Conservation (phyloP, 2,113 vertebrate genomes). For the Chaetorhynchus papuensis region DNA sequence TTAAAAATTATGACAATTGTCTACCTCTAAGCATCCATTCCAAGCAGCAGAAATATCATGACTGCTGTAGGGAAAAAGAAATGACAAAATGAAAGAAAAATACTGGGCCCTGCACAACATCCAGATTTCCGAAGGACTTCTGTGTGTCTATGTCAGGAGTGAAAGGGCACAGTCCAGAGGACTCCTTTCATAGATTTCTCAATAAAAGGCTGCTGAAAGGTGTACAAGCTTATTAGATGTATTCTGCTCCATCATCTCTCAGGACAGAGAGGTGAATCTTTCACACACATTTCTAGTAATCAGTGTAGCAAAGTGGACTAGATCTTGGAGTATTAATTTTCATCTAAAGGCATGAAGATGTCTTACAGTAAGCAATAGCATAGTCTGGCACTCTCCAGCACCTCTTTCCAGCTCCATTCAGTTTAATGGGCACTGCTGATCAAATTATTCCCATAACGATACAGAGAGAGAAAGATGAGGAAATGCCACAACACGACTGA, state of each 20-base stretch:
- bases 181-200: neutral
- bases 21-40: neutral
- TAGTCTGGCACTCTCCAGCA: neutral
- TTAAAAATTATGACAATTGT: neutral
- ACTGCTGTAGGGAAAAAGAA: neutral
- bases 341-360: neutral
- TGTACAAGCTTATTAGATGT: neutral
- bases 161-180: neutral
- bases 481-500: neutral
- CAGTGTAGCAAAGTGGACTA: neutral
- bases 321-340: neutral
- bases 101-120: neutral
- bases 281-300: neutral
- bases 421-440: neutral
- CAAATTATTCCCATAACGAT: neutral
- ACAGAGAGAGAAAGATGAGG: neutral
- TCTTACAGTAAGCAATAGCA: neutral
- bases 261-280: neutral
- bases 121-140: neutral
- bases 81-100: neutral
- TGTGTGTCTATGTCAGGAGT: neutral
- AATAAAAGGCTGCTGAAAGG: neutral
- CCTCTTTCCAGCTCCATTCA: neutral
- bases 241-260: neutral
- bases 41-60: neutral